Evolutionary conservation across 1,140 invertebrate species (phyloP).

Genomic region (Brachionus rubens): DNA sequence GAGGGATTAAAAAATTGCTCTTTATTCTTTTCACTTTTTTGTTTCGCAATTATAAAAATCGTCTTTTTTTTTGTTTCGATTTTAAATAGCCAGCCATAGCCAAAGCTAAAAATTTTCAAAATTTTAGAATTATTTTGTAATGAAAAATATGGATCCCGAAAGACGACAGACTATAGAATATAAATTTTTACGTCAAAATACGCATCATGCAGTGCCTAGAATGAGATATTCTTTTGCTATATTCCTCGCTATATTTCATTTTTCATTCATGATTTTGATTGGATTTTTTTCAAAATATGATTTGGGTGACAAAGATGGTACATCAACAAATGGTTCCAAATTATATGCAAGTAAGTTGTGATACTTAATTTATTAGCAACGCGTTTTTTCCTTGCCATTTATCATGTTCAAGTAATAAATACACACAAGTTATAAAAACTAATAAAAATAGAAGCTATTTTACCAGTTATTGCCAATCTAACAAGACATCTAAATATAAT

Average conservation of each 20-base stretch:
- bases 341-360: slow-evolving; percentile 44
- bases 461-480: too few species aligned
- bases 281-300: slow-evolving; percentile 39
- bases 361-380: background rate
- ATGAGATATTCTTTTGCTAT: slow-evolving; percentile 20
- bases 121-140: background rate
- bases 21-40: too few species aligned
- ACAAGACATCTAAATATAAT: too few species aligned
- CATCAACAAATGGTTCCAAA: background rate
- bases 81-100: background rate
- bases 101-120: background rate
- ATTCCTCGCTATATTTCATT: slow-evolving; percentile 15
- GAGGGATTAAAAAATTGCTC: too few species aligned
- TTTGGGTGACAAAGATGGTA: background rate
- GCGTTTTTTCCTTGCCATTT: background rate
- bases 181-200: slow-evolving; percentile 44
- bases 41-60: too few species aligned
- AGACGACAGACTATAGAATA: slow-evolving; percentile 45
- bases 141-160: slow-evolving; percentile 30
- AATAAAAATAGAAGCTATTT: too few species aligned
- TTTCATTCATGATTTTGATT: slow-evolving; percentile 12
- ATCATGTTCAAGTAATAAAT: background rate
- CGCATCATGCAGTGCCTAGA: slow-evolving; percentile 39
- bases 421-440: background rate
- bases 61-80: too few species aligned